A percentile compares a stretch with the other conserved stretches of the same genome.
phyloP scores from a whole-genome alignment of 2,888 invertebrate species.

The Venusia cambrica region DNA sequence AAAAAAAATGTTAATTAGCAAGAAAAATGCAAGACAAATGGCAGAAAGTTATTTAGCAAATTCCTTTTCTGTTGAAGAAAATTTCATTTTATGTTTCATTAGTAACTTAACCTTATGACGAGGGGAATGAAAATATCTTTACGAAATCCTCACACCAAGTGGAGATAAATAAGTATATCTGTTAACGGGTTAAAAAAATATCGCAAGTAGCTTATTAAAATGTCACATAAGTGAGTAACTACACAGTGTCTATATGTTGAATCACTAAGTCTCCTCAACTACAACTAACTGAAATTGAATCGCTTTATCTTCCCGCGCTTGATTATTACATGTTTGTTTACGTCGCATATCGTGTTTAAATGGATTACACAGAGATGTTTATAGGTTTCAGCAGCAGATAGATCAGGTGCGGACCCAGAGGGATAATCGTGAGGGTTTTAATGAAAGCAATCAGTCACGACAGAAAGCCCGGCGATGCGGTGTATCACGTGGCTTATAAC shows the following conservation, averaged over 20 bases:
- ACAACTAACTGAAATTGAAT: constrained; percentile 13
- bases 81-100: constrained; percentile 75
- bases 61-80: constrained; percentile 56
- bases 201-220: background rate
- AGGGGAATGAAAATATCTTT: constrained; percentile 54
- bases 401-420: constrained; percentile 40
- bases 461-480: constrained; percentile 10
- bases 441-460: constrained; percentile 49
- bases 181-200: background rate
- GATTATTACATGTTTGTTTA: constrained; percentile 12
- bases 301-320: constrained; percentile 15
- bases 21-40: constrained; percentile 64
- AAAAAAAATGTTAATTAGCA: constrained; percentile 54
- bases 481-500: constrained; percentile 3
- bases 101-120: constrained; percentile 72
- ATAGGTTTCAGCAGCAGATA: constrained; percentile 30
- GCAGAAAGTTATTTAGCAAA: constrained; percentile 61
- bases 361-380: constrained; percentile 20
- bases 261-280: constrained; percentile 2
- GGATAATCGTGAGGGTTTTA: constrained; percentile 45
- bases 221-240: background rate
- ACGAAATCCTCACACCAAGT: constrained; percentile 55
- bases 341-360: constrained; percentile 12
- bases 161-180: too few relatives aligned
- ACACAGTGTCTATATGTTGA: background rate